These are phyloP conservation scores for Agrotis segetum DNA, from an alignment of 2,888 invertebrate species.

Conservation along the genomic window DNA sequence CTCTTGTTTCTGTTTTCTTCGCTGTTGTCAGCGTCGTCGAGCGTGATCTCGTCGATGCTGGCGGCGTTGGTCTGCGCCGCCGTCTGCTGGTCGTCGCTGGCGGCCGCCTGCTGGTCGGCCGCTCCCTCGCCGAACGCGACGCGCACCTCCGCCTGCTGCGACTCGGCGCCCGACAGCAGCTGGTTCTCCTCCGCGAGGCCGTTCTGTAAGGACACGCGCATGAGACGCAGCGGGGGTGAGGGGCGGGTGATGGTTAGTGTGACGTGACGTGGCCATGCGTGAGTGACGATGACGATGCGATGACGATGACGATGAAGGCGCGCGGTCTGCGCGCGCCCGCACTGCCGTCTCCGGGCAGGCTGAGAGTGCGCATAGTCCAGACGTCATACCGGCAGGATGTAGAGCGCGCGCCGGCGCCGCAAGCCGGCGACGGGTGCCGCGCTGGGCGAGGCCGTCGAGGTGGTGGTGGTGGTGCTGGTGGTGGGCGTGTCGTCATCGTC, in stretches of 20 bases:
- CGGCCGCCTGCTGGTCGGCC: slow-evolving; percentile 69
- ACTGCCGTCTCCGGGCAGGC: slow-evolving; percentile 88
- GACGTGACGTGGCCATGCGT: slow-evolving; percentile 63
- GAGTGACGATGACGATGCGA: slow-evolving; percentile 69
- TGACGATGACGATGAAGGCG: slow-evolving; percentile 78
- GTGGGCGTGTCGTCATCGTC: slow-evolving; percentile 89
- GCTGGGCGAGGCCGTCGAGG: slow-evolving; percentile 43
- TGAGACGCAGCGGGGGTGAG: slow-evolving; percentile 25
- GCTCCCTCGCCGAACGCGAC: slow-evolving; percentile 90
- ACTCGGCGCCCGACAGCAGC: slow-evolving; percentile 90
- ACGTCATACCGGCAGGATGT: slow-evolving; percentile 86
- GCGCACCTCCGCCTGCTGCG: slow-evolving; percentile 92
- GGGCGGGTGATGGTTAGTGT: slow-evolving; percentile 59
- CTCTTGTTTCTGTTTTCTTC: slow-evolving; percentile 96
- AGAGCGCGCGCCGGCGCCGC: slow-evolving; percentile 80
- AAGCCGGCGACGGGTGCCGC: slow-evolving; percentile 65
- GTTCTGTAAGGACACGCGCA: slow-evolving; percentile 75
- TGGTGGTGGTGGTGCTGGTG: slow-evolving; percentile 61
- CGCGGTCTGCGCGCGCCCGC: slow-evolving; percentile 76
- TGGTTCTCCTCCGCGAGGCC: slow-evolving; percentile 87
- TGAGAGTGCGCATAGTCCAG: slow-evolving; percentile 81
- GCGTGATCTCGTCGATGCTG: slow-evolving; percentile 93
- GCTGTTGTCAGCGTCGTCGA: slow-evolving; percentile 93
- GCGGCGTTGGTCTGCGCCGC: slow-evolving; percentile 92
- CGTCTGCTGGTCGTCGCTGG: slow-evolving; percentile 84